Evolutionary conservation across 1,140 invertebrate genomes (phyloP), one percentile per base, ranked within the genome.

Genomic region (Pseudomyrmex pallidus): DNA sequence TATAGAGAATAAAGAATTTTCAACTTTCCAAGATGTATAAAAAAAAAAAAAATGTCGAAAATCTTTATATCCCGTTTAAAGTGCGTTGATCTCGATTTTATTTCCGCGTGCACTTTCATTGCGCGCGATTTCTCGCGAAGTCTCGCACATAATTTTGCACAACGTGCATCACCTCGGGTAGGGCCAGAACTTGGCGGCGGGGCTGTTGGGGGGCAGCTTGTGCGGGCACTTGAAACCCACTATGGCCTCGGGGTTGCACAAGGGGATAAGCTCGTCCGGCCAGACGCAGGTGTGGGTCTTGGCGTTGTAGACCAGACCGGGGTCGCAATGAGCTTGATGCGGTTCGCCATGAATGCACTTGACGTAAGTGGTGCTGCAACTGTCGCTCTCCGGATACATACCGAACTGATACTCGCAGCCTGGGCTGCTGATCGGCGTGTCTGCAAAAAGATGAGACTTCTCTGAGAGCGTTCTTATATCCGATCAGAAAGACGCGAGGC

Each of bases 341-440:
- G 98, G 97, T 61, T 97, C 95, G 2, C 98, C 98, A 90, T 97
- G 96, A 10, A 96, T 96, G 91, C 98, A 99, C 93, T 98, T 98
- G 74, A 97, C 95, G 94, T 98, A 99, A 85, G 96, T 96, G 35
- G 97, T 98, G 74, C 97, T 97, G 92, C 98, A 98, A 59, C 96
- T 95, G 4, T 95, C 94, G 74, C 96, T 96, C 63, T 97, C 97
- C 0, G 97, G 96, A 92, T 98, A 98, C 77, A 99, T 95, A 9
- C 98, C 98, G 91, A 98, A 99, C 91, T 97, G 97, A 91, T 97
- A 98, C 89, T 98, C 97, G 92, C 98, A 98, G 85, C 97, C 97
- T 0, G 97, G 97, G 13, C 96, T 95, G 10, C 97, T 97, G 82
- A 97, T 95, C 13, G 97, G 96, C 1, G 96, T 96, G 82, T 97